phyloP scores from a whole-genome alignment of 1,140 invertebrate species.

The Caenorhabditis brenneri region DNA sequence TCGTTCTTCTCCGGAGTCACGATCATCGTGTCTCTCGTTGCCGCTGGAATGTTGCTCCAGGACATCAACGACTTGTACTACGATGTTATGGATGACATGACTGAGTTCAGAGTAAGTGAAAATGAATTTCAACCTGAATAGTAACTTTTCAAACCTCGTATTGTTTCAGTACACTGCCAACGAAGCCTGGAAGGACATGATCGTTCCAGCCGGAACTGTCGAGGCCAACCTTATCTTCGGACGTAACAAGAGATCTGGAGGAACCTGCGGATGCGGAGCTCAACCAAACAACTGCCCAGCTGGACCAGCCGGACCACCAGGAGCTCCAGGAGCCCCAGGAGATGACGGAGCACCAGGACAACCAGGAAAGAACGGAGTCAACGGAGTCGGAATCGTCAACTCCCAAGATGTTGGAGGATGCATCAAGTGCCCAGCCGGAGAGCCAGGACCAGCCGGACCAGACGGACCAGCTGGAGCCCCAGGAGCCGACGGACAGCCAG shows the following conservation, averaged over 20 bases:
- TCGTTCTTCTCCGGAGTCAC: conserved; percentile 44
- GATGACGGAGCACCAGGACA: conserved; percentile 51
- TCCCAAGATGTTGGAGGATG: conserved; percentile 27
- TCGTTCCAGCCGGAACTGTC: conserved; percentile 30
- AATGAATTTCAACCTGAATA: neutral
- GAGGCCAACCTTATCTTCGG: conserved; percentile 41
- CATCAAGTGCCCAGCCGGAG: conserved; percentile 54
- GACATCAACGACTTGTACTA: conserved; percentile 53
- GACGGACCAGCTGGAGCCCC: conserved; percentile 36
- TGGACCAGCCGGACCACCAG: conserved; percentile 52
- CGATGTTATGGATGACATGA: conserved; percentile 49
- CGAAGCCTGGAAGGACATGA: conserved; percentile 33
- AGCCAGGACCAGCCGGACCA: conserved; percentile 50
- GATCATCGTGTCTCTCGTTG: conserved; percentile 43
- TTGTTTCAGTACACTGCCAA: conserved; percentile 12
- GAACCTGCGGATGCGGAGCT: conserved; percentile 49
- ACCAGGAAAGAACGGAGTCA: conserved; percentile 38
- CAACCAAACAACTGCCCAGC: conserved; percentile 54
- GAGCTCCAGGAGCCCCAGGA: conserved; percentile 47
- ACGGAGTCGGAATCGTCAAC: conserved; percentile 46
- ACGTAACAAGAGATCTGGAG: conserved; percentile 50
- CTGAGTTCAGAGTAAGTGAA: conserved; percentile 42
- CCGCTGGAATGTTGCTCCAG: conserved; percentile 46
- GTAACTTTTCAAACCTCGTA: too few species aligned
- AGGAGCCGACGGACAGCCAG: conserved; percentile 49